phyloP scores from a whole-genome alignment of 2,797 vertebrate genomes.

The Lates japonicus region DNA sequence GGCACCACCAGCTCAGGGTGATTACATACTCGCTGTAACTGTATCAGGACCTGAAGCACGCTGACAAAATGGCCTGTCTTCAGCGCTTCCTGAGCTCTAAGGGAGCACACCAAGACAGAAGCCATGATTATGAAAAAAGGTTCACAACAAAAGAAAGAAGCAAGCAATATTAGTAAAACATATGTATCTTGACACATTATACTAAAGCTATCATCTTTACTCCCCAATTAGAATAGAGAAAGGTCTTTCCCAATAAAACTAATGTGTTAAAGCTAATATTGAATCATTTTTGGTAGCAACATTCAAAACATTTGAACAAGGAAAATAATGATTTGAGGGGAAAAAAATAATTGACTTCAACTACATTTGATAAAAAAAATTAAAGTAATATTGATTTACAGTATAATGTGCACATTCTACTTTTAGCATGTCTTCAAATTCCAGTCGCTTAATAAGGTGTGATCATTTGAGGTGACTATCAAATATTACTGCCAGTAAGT shows the following conservation, averaged over 20 bases:
- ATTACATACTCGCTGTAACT: conserved; percentile 94
- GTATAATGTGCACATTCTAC: neutral
- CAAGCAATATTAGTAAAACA: neutral
- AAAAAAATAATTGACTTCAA: too few relatives aligned
- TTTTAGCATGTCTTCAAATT: neutral
- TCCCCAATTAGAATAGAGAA: neutral
- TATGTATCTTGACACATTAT: neutral
- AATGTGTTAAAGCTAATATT: too few relatives aligned
- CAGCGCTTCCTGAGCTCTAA: conserved; percentile 92
- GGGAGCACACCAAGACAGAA: conserved; percentile 25
- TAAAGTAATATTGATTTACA: neutral
- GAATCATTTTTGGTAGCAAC: too few relatives aligned
- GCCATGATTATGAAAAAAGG: neutral
- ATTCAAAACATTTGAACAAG: too few relatives aligned
- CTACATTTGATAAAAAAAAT: neutral
- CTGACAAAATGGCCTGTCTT: conserved; percentile 96
- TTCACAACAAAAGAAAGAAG: conserved; percentile 1
- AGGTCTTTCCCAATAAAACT: neutral
- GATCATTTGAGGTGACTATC: neutral
- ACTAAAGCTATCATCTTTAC: neutral
- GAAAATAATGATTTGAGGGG: too few relatives aligned
- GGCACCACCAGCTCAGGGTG: conserved; percentile 93
- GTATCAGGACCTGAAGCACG: conserved; percentile 94
- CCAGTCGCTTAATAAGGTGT: too few relatives aligned
- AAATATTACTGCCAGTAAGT: neutral